Base-by-base conservation (phyloP, 2,797 vertebrate genomes). In the Enteromius viviparus region DNA sequence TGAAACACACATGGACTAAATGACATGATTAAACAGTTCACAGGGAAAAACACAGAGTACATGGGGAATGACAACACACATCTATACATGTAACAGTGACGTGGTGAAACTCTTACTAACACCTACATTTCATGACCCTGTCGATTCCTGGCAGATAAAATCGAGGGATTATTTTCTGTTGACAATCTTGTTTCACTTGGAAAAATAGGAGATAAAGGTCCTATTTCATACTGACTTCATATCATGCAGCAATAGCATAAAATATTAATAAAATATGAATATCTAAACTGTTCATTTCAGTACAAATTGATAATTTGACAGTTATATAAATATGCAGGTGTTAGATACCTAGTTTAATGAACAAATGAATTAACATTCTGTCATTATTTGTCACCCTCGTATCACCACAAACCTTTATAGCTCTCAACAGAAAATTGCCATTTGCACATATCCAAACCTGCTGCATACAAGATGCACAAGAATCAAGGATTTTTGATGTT, bases 191-290 rank as follows among this genome's bases (percentile, higher is more conserved):
- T 42, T 69, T 69, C 5, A 37, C 34, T 37, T 37, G 34, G 34
- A 37, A 37, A 37, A 37, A 15, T 8, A 42, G 2, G 1, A 42
- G 66, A 7, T n/a, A 42, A 69, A 42, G 37, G 21, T 23, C 37
- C 2, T 45, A n/a, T 45, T 45, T 69, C 66, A 69, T 69, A 23
- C 3, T 68, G 37, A 68, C 21, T 42, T 40, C 1, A 69, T 42
- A 69, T 23, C 37, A 69, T 42, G 10, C 4, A 40, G 34, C 65
- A 37, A n/a, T 10, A 6, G 34, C 21, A 23, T 42, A 69, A 69
- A 69, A 69, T 68, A 42, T 42, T 21, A 42, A 42, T 42, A 69
- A 69, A 69, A 69, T 68, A 42, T 42, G 37, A 42, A 42, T 26
- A 26, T 69, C 34, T 66, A 21, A 66, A 21, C 7, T 1, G 32